phyloP scores from a whole-genome alignment of 2,113 vertebrate species.

The Zosterops hypoxanthus region DNA sequence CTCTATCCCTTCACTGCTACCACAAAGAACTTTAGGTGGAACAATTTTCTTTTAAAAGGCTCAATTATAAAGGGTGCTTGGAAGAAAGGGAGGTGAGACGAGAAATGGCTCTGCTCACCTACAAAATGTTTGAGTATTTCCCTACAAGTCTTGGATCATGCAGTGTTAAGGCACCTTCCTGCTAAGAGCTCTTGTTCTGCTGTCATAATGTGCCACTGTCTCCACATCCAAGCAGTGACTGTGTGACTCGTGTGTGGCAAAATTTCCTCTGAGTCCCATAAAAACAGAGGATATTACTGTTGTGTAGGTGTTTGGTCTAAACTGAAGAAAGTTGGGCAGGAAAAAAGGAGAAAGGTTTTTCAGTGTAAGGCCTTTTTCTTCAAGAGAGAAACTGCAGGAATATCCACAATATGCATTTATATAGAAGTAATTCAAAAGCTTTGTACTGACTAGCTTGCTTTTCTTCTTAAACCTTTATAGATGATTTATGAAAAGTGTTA shows the following conservation, averaged over 20 bases:
- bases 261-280: not conserved
- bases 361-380: not conserved
- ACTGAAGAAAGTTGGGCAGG: not conserved
- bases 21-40: not conserved
- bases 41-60: not conserved
- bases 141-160: not conserved
- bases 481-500: slow-evolving; percentile 49
- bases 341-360: not conserved
- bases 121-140: not conserved
- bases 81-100: not conserved
- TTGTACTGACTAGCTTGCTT: not conserved
- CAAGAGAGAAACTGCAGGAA: not conserved
- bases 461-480: slow-evolving; percentile 21
- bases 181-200: not conserved
- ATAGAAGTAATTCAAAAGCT: slow-evolving; percentile 10
- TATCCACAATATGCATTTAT: not conserved
- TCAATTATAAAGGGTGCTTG: not conserved
- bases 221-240: not conserved
- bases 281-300: not conserved
- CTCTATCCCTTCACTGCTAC: not conserved
- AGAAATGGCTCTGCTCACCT: not conserved
- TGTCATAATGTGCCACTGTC: not conserved
- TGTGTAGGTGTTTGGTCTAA: not conserved
- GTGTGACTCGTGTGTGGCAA: not conserved
- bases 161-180: not conserved